Percentiles rank a stretch among this genome's conserved stretches.
Conservation (phyloP, 2,797 vertebrate genomes). For the Aldrovandia affinis region DNA sequence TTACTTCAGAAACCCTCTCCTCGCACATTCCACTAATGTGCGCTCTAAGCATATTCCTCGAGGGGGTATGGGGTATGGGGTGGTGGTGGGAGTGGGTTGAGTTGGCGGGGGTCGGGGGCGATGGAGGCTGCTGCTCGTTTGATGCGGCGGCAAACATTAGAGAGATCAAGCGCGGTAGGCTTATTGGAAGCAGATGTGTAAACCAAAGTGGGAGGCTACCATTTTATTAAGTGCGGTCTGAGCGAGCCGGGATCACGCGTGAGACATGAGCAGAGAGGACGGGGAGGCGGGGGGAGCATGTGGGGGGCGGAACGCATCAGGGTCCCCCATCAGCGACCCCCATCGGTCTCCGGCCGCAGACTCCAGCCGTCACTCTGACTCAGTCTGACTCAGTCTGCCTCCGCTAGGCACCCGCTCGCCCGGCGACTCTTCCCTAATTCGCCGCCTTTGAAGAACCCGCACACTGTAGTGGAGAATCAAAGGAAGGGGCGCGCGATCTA, state of each 20-base stretch:
- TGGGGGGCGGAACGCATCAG: not conserved
- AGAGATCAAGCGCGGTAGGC: slow-evolving; percentile 70
- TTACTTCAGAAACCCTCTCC: not conserved
- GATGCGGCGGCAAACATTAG: slow-evolving; percentile 64
- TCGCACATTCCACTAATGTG: not conserved
- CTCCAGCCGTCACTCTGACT: slow-evolving; percentile 42
- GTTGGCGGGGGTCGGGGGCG: not conserved
- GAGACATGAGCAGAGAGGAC: slow-evolving; percentile 67
- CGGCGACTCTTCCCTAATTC: slow-evolving; percentile 67
- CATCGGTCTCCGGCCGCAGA: not conserved
- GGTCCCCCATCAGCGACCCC: not conserved
- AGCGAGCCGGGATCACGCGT: slow-evolving; percentile 73
- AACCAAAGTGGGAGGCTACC: slow-evolving; percentile 72
- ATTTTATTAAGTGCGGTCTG: slow-evolving; percentile 74
- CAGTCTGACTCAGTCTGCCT: slow-evolving; percentile 49
- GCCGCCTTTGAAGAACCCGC: slow-evolving; percentile 68
- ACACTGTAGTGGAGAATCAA: slow-evolving; percentile 74
- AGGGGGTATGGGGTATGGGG: not conserved
- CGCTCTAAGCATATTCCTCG: not conserved
- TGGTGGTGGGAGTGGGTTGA: not conserved
- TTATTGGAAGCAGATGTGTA: slow-evolving; percentile 76
- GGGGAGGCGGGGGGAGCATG: slow-evolving; percentile 16
- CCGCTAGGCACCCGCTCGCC: slow-evolving; percentile 58
- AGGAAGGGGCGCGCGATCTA: slow-evolving; percentile 64
- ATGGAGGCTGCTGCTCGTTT: not conserved